Evolutionary conservation across 2,888 invertebrate species (phyloP), one percentile per base, ranked within the genome.

Genomic region (Conus canariensis): DNA sequence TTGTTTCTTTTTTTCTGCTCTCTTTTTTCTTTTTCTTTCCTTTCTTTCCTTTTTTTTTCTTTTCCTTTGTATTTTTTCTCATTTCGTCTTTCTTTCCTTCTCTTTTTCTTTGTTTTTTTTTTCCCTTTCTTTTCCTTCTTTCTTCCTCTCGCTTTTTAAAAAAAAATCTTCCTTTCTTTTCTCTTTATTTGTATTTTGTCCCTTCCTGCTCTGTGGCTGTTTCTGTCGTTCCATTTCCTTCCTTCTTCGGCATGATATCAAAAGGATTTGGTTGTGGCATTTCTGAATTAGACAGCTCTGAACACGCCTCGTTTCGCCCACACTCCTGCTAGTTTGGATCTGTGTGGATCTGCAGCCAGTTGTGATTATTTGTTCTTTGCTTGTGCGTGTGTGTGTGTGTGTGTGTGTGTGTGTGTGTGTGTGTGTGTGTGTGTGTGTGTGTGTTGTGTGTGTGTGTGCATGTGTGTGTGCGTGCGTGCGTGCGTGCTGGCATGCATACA

Each of bases 1-100:
- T 74, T 8, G 8, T 74, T 3, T 74, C 22, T 74, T 22, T 74
- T 22, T 19, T 22, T 74, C 8, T n/a, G 19, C 22, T 74, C 8
- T 8, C 22, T 22, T 64, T 89, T 56, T 89, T 85, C 70, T 8
- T 58, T 58, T 85, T 19, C 67, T 59, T 85, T 16, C 74, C 86
- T 19, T 74, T 74, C 1, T 14, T 74, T 74, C 70, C 22, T 6
- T 22, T 70, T 8, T 70, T n/a, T 70, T 19, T 45, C 45, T 12
- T n/a, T 45, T 12, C 5, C 7, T 16, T 74, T n/a, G 0, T 8
- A 1, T 74, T 74, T 8, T 74, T n/a, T 22, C 22, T 74, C 70
- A 8, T n/a, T 74, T n/a, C n/a, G 2, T 74, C 70, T 19, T n/a
- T 74, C 70, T 3, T 74, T 74, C 22, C 8, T 22, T 74, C 22